Conservation (phyloP, 2,797 vertebrate genomes). For the Sebastes hopkinsi region DNA sequence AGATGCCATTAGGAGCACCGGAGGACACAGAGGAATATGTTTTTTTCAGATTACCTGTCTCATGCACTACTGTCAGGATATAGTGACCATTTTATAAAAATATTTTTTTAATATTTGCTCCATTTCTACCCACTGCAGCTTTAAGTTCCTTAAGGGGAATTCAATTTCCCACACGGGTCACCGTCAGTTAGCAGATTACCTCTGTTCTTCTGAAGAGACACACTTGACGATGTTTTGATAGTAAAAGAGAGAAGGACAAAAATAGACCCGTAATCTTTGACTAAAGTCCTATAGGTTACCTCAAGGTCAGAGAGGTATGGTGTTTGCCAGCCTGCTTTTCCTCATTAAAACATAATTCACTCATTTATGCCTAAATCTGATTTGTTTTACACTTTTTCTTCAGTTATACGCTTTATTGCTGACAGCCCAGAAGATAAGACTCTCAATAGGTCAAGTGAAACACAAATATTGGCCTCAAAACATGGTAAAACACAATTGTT, state of each 20-base stretch:
- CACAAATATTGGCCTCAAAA: background rate
- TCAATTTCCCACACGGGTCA: background rate
- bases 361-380: background rate
- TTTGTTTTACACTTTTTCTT: background rate
- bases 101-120: too few relatives aligned
- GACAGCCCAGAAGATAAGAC: background rate
- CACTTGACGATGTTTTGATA: slow-evolving; percentile 22
- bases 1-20: too few relatives aligned
- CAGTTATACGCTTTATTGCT: background rate
- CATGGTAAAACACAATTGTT: background rate
- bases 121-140: too few relatives aligned
- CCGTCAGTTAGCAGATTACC: background rate
- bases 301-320: slow-evolving; percentile 12
- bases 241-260: slow-evolving; percentile 16
- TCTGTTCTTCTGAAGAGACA: background rate
- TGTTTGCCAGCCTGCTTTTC: background rate
- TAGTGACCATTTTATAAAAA: too few relatives aligned
- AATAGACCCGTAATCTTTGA: slow-evolving; percentile 53
- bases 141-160: background rate
- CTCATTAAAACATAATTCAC: background rate
- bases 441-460: background rate
- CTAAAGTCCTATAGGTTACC: slow-evolving; percentile 10
- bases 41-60: too few relatives aligned
- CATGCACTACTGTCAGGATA: too few relatives aligned
- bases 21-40: too few relatives aligned